These are phyloP conservation scores for Heteromormyrus szaboi DNA, from an alignment of 2,797 vertebrate genomes.

Conservation along the genomic window DNA sequence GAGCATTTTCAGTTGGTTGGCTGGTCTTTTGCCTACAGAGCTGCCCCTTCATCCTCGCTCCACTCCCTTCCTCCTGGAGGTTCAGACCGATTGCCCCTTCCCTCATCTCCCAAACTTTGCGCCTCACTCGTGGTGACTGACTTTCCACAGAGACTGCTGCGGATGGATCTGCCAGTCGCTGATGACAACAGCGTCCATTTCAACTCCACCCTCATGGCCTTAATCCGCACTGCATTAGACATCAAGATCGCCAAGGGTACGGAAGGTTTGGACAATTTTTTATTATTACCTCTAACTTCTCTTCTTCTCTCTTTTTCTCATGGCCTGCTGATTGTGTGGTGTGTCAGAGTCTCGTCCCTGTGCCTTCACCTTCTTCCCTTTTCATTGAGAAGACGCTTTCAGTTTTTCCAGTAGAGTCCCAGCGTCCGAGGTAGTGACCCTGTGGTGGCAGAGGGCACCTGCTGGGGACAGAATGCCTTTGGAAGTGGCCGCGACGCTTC, in stretches of 20 bases:
- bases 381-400: background rate
- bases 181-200: conserved; percentile 72
- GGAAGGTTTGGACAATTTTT: conserved; percentile 47
- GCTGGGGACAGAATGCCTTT: background rate
- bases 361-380: conserved; percentile 14
- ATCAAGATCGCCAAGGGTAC: conserved; percentile 78
- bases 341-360: conserved; percentile 11
- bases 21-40: conserved; percentile 18
- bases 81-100: conserved; percentile 20
- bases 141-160: conserved; percentile 61
- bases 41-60: conserved; percentile 16
- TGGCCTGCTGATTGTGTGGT: conserved; percentile 21
- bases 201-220: conserved; percentile 69
- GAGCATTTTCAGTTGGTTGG: background rate
- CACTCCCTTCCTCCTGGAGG: conserved; percentile 25
- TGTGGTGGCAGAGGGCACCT: conserved; percentile 1
- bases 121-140: conserved; percentile 30
- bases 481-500: background rate
- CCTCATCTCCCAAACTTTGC: background rate
- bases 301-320: conserved; percentile 14
- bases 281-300: background rate
- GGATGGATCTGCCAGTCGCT: conserved; percentile 69
- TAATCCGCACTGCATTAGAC: conserved; percentile 74
- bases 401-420: conserved; percentile 10
- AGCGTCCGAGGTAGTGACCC: background rate